Evolutionary conservation across 2,113 vertebrate genomes (phyloP).

Genomic region (Pterophyllum scalare): DNA sequence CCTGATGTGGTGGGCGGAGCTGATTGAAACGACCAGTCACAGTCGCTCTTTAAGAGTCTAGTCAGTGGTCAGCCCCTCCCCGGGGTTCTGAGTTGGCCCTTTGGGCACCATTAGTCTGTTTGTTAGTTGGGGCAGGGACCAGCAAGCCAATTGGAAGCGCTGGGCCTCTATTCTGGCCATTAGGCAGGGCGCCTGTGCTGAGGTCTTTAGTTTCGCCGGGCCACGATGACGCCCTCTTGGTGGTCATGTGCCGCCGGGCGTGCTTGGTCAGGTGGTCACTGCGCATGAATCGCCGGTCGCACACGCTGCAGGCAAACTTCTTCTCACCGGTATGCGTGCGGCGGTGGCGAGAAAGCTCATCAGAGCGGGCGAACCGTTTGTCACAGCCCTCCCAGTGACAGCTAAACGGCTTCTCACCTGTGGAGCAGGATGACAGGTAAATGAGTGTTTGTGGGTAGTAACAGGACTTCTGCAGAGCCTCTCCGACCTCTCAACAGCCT

Average conservation of each 20-base stretch:
- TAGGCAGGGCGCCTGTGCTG: slow-evolving; percentile 73
- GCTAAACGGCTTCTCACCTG: slow-evolving; percentile 97
- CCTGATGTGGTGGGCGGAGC: slow-evolving; percentile 32
- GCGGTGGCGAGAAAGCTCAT: slow-evolving; percentile 95
- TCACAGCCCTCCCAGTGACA: slow-evolving; percentile 97
- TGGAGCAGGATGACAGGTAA: background rate
- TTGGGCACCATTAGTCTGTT: slow-evolving; percentile 12
- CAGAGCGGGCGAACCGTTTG: slow-evolving; percentile 95
- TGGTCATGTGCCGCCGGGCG: slow-evolving; percentile 88
- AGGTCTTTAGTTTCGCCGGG: slow-evolving; percentile 85
- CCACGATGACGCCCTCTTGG: slow-evolving; percentile 89
- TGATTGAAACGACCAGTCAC: slow-evolving; percentile 16
- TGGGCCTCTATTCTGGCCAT: slow-evolving; percentile 64
- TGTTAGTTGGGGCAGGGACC: slow-evolving; percentile 74
- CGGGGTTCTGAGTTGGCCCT: slow-evolving; percentile 59
- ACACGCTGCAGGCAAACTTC: slow-evolving; percentile 92
- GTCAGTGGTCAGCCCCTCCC: background rate
- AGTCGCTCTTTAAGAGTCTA: background rate
- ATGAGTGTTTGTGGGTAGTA: background rate
- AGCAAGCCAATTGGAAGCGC: slow-evolving; percentile 75
- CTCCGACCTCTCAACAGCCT: no score
- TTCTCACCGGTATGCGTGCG: slow-evolving; percentile 97
- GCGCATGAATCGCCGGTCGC: slow-evolving; percentile 97
- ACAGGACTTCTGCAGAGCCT: no score
- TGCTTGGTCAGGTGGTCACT: slow-evolving; percentile 98